These are phyloP conservation scores for Nesoenas mayeri DNA, from an alignment of 2,113 vertebrate genomes.

Conservation along the genomic window DNA sequence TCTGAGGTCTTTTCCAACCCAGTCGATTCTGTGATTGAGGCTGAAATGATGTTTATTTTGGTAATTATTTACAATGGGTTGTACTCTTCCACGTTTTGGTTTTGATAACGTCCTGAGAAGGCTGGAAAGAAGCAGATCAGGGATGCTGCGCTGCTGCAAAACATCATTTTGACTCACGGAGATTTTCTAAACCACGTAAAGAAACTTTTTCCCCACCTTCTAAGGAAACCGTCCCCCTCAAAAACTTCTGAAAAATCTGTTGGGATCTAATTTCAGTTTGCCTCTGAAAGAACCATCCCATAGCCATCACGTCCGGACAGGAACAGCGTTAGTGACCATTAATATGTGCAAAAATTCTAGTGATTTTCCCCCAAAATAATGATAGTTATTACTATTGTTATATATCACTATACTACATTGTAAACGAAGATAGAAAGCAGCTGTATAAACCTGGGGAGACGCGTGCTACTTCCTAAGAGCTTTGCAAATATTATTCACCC, in stretches of 20 bases:
- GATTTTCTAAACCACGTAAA: background rate
- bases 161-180: background rate
- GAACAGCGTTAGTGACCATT: background rate
- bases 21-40: too few species aligned
- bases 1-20: too few species aligned
- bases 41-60: background rate
- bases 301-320: fast-evolving
- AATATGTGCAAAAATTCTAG: background rate
- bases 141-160: background rate
- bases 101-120: background rate
- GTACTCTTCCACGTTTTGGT: fast-evolving
- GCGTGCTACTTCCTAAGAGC: background rate
- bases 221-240: background rate
- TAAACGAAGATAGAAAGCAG: fast-evolving
- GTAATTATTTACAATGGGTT: background rate
- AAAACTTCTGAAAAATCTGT: background rate
- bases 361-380: background rate
- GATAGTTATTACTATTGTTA: background rate
- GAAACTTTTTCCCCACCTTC: background rate
- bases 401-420: too few species aligned
- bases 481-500: background rate
- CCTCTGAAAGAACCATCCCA: background rate
- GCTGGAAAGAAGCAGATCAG: background rate
- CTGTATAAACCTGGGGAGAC: background rate
- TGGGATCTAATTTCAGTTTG: background rate